A percentile compares a stretch with the other conserved stretches of the same genome.
These are phyloP conservation scores for Tridacna gigas DNA, from an alignment of 2,888 invertebrate species.

Conservation along the genomic window DNA sequence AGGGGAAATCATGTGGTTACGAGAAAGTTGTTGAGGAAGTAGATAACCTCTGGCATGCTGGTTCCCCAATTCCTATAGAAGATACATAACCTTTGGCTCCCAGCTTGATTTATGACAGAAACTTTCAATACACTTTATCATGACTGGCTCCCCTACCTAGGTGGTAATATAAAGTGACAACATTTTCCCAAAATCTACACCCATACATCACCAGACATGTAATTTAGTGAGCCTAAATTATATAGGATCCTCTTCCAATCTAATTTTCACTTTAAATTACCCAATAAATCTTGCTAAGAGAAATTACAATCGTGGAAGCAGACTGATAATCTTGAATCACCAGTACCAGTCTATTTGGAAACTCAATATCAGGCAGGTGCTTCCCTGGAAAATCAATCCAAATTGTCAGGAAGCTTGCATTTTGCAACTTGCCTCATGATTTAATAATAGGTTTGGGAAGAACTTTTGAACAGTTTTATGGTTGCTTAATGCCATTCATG, in stretches of 20 bases:
- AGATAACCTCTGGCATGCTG: not conserved
- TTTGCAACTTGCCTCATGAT: conserved; percentile 55
- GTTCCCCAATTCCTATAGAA: not conserved
- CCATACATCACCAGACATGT: conserved; percentile 54
- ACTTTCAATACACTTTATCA: conserved; percentile 23
- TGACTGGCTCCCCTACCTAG: conserved; percentile 23
- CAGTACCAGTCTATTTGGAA: conserved; percentile 56
- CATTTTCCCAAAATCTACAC: conserved; percentile 28
- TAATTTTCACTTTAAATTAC: conserved; percentile 66
- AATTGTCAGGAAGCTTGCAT: conserved; percentile 52
- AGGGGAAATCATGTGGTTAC: too few species aligned
- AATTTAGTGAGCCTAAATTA: conserved; percentile 60
- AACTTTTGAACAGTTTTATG: conserved; percentile 20
- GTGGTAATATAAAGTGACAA: conserved; percentile 48
- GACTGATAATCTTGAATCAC: conserved; percentile 51
- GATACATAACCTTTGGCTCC: not conserved
- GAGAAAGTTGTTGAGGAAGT: too few species aligned
- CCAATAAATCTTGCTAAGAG: conserved; percentile 61
- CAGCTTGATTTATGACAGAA: conserved; percentile 9
- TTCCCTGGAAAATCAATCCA: conserved; percentile 44
- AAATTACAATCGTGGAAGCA: conserved; percentile 50
- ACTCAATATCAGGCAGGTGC: conserved; percentile 45
- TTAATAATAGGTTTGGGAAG: conserved; percentile 39
- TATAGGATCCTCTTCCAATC: conserved; percentile 55
- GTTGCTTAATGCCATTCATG: conserved; percentile 29